Base-by-base conservation (phyloP, 2,888 invertebrate species). In the Leuctra nigra region DNA sequence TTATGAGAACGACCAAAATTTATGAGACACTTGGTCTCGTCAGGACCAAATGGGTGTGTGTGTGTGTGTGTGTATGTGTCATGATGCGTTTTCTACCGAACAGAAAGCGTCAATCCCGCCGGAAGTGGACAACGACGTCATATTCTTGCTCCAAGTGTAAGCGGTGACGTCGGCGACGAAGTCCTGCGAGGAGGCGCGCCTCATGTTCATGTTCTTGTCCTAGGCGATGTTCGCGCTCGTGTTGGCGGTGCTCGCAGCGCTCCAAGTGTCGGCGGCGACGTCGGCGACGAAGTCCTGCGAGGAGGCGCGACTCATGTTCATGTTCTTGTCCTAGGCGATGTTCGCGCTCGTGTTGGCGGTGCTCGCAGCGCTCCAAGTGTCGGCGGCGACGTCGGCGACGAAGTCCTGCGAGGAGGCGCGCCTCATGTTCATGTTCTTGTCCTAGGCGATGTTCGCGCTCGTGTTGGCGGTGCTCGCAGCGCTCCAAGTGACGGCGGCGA, bases 271-370 rank as follows among this genome's bases (percentile, higher is more conserved):
- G 54, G 54, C 59, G 58, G 59, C 61, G 60, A 59, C 55, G 50
- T 56, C 56, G 56, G 56, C 61, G 59, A 60, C 56, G 36, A 58
- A 72, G 67, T 68, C 71, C 46, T 87, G 87, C 71, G 80, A 81
- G 63, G 80, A 82, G 64, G 87, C 87, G 24, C 79, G 83, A 59
- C 72, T 83, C 63, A 83, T 82, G 66, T 91, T 90, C 73, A 83
- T 84, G 11, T 85, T 82, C 69, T 18, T 33, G 33, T 33, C 35
- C 36, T 54, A 57, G 60, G 60, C 53, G 57, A 60, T 60, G 57
- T 60, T 57, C 52, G 35, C 59, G 35, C 55, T 50, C 55, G 35
- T 47, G 54, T 46, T 56, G 54, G 29, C 41, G 33, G 18, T 29
- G 52, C n/a, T 23, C 36, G 24, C 24, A 22, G 29, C 41, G 22